These are phyloP conservation scores for Trypoxylon attenuatum DNA, from an alignment of 2,888 invertebrate genomes.

Conservation along the genomic window DNA sequence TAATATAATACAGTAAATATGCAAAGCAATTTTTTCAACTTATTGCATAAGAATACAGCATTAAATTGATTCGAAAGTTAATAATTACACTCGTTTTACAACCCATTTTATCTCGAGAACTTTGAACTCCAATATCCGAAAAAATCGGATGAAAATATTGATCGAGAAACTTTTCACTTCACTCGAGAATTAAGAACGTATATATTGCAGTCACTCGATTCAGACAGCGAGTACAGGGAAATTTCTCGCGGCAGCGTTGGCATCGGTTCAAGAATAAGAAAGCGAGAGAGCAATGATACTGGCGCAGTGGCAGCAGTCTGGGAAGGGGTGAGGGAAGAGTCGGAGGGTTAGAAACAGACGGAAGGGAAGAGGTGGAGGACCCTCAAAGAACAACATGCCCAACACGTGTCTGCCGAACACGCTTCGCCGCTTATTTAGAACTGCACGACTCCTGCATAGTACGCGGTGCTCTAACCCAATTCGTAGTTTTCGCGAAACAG, in stretches of 20 bases:
- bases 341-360: conserved; percentile 4
- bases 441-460: conserved; percentile 43
- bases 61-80: too few relatives aligned
- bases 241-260: conserved; percentile 21
- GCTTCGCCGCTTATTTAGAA: conserved; percentile 49
- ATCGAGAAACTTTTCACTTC: too few relatives aligned
- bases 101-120: too few relatives aligned
- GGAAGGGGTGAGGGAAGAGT: background rate
- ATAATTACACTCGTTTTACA: too few relatives aligned
- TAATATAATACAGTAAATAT: too few relatives aligned
- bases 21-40: too few relatives aligned
- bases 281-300: background rate
- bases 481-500: conserved; percentile 37
- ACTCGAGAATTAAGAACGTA: too few relatives aligned
- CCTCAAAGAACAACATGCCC: conserved; percentile 52
- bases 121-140: too few relatives aligned
- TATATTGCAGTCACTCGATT: conserved; percentile 40
- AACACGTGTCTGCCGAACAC: conserved; percentile 55
- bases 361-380: conserved; percentile 18
- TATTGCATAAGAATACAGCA: too few relatives aligned
- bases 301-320: background rate
- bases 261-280: conserved; percentile 34
- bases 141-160: too few relatives aligned
- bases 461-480: conserved; percentile 42
- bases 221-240: conserved; percentile 41